Base-by-base conservation (phyloP, 2,113 vertebrate species). In the Xiphophorus maculatus region DNA sequence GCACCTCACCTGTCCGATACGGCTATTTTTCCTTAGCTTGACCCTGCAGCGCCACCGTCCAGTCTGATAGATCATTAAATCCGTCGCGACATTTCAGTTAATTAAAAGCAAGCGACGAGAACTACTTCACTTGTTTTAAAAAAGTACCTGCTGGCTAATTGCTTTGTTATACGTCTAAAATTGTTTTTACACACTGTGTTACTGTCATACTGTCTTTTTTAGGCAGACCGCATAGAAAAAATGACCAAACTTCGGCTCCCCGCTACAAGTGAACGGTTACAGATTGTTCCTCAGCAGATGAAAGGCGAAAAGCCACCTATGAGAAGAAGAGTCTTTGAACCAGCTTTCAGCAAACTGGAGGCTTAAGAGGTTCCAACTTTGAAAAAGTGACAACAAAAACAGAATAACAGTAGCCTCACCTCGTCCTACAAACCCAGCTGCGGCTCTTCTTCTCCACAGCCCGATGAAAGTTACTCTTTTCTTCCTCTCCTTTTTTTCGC, bases 331-430 rank as follows among this genome's bases (percentile, higher is more conserved):
- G 29, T 69, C 28, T 73, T 28, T 58, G 0, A 7, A 14, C n/a
- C 80, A 83, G 70, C 77, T 86, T 73, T 69, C 37, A 10, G 3
- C 40, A 63, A 72, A 83, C 66, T 51, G 58, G 14, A 35, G 33
- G 58, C 27, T 0, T 42, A 4, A 32, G 62, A n/a, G 27, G 32
- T 2, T 29, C 2, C 0, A 61, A 68, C 3, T 64, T 22, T n/a
- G 28, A 37, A 74, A 77, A 83, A 68, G 15, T 25, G 63, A n/a
- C 6, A 5, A 15, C 58, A 54, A 37, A 62, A 14, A 7, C 4
- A 44, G 67, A 73, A n/a, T 4, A 44, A 10, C 10, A 42, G 27
- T 58, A 54, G 48, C 0, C 92, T 92, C 76, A 91, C 91, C 89
- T 90, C 73, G 82, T 66, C 66, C 64, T 10, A 80, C 30, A 65